phyloP scores from a whole-genome alignment of 2,797 vertebrate species.

The Coccyzus lansbergi region DNA sequence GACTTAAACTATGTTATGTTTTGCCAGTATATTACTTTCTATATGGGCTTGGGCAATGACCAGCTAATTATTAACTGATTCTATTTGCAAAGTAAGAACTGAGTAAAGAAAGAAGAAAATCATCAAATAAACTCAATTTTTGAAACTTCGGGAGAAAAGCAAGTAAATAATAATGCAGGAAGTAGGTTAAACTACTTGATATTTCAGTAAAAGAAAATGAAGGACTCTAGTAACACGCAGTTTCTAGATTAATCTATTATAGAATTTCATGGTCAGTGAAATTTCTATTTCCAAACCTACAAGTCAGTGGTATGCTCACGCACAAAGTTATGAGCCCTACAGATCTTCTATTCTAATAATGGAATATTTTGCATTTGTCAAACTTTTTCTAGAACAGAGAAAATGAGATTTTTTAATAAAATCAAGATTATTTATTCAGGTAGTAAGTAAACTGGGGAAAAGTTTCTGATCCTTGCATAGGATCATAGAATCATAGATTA shows the following conservation, averaged over 20 bases:
- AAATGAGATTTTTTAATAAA: not conserved
- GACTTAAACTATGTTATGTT: not conserved
- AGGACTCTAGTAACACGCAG: not conserved
- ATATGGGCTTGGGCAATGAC: not conserved
- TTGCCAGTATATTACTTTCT: not conserved
- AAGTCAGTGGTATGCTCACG: not conserved
- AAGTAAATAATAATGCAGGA: not conserved
- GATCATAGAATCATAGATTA: too few relatives aligned
- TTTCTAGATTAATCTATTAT: not conserved
- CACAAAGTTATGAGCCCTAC: not conserved
- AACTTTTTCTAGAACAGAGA: not conserved
- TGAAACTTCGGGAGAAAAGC: not conserved
- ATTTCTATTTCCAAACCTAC: not conserved
- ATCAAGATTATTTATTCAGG: not conserved
- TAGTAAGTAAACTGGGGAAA: not conserved
- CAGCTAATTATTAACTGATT: not conserved
- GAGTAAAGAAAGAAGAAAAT: not conserved
- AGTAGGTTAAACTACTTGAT: not conserved
- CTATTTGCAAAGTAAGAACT: not conserved
- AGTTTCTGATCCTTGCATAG: not conserved
- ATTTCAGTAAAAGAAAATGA: not conserved
- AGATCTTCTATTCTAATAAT: not conserved
- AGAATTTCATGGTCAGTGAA: not conserved
- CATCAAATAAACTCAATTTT: not conserved
- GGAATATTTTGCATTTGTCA: not conserved